Percentiles rank a stretch among this genome's conserved stretches.
These are phyloP conservation scores for Hydrotaea diabolus DNA, from an alignment of 2,888 invertebrate genomes.

Conservation along the genomic window DNA sequence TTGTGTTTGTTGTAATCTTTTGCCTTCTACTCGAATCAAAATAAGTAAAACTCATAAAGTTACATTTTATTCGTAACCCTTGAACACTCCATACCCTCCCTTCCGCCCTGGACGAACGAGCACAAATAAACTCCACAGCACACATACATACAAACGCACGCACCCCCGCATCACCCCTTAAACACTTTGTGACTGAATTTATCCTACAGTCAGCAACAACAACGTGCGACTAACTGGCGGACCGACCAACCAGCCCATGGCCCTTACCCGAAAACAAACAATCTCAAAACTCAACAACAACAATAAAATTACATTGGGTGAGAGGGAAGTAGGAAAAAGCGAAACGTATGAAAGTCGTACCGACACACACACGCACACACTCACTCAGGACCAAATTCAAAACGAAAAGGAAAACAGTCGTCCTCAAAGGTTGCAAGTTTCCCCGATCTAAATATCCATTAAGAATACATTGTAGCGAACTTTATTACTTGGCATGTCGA, in stretches of 20 bases:
- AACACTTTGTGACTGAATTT: slow-evolving; percentile 5
- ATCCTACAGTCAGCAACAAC: background rate
- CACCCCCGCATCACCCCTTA: too few relatives aligned
- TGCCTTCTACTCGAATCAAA: slow-evolving; percentile 43
- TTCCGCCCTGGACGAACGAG: background rate
- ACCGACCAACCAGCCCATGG: background rate
- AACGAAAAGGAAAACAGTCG: slow-evolving; percentile 16
- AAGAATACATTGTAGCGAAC: slow-evolving; percentile 28
- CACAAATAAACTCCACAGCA: slow-evolving; percentile 16
- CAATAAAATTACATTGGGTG: slow-evolving; percentile 33
- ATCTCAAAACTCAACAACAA: slow-evolving; percentile 37
- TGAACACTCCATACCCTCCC: slow-evolving; percentile 27
- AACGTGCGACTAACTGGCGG: background rate
- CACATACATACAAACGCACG: slow-evolving; percentile 1
- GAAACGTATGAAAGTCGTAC: background rate
- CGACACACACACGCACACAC: slow-evolving; percentile 6
- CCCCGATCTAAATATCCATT: slow-evolving; percentile 25
- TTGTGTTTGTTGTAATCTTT: slow-evolving; percentile 48
- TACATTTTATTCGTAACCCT: slow-evolving; percentile 47
- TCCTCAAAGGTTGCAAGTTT: slow-evolving; percentile 35
- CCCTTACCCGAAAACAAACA: slow-evolving; percentile 13
- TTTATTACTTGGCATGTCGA: slow-evolving; percentile 10
- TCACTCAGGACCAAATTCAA: background rate
- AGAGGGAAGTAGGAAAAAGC: background rate
- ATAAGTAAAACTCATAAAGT: slow-evolving; percentile 55